Base-by-base conservation (phyloP, 2,888 invertebrate genomes). In the Ernsta delagoae region DNA sequence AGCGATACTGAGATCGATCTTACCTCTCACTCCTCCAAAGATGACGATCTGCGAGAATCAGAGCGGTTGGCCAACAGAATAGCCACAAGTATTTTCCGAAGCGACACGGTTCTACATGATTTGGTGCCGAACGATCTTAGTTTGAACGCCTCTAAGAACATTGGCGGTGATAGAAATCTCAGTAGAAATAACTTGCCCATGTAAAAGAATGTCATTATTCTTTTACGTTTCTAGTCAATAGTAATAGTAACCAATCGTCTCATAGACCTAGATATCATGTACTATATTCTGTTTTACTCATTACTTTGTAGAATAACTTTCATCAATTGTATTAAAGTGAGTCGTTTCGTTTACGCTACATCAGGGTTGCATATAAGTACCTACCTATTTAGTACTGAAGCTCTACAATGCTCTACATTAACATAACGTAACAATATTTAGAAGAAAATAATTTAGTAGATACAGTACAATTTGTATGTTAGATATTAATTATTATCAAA, bases 1-100 rank as follows among this genome's bases (percentile, higher is more conserved):
- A 92, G 88, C 68, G 94, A 94, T 70, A 82, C 94, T 1, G 94
- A 94, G 80, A 94, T 94, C 59, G 94, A 94, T 83, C 82, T 94
- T 3, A 94, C 94, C 0, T 94, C 94, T 7, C 92, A 94, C 73
- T 92, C 84, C 5, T 86, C 92, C 0, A 93, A 90, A 80, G 94
- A 94, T 63, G 94, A 94, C 60, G 90, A 92, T 73, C 74, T 92
- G 45, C 85, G 92, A 65, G 93, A 92, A 73, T 91, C 91, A 0
- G 90, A 91, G 70, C 80, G 89, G 75, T 78, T 92, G 45, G 90
- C 91, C 4, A 90, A 85, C 66, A 84, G 91, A 71, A 90, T 91
- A 79, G 92, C 92, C 0, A 92, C 91, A 1, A 92, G 89, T 74
- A 91, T 91, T 69, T 92, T 91, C 67, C 83, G 92, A 75, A 89